phyloP scores from a whole-genome alignment of 2,797 vertebrate species.

The Fistularia commersonii region DNA sequence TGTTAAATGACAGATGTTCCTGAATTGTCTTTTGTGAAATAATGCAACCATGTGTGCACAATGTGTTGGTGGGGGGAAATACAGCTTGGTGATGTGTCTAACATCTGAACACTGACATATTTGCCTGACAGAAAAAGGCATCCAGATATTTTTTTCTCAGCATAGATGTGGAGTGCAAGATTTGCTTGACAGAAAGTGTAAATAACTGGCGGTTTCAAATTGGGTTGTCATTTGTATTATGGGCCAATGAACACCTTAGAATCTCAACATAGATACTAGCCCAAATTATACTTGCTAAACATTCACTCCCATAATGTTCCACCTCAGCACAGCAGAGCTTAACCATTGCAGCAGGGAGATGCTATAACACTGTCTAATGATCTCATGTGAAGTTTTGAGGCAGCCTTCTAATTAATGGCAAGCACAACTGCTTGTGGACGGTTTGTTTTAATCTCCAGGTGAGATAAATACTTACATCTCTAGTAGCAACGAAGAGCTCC shows the following conservation, averaged over 20 bases:
- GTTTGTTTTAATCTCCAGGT: constrained; percentile 51
- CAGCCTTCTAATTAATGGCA: constrained; percentile 55
- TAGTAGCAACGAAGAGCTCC: constrained; percentile 16
- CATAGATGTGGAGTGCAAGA: constrained; percentile 7
- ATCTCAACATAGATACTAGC: constrained; percentile 48
- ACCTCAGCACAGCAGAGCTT: constrained; percentile 36
- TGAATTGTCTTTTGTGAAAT: constrained; percentile 34
- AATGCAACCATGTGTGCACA: constrained; percentile 48
- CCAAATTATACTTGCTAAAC: constrained; percentile 59
- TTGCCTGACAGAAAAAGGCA: constrained; percentile 20
- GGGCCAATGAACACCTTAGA: constrained; percentile 60
- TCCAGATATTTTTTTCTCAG: constrained; percentile 21
- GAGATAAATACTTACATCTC: constrained; percentile 42
- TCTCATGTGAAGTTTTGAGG: constrained; percentile 49
- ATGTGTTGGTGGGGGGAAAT: constrained; percentile 26
- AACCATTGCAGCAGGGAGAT: constrained; percentile 53
- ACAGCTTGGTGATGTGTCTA: constrained; percentile 33
- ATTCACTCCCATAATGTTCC: constrained; percentile 57
- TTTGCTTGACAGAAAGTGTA: constrained; percentile 39
- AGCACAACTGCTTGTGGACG: constrained; percentile 45
- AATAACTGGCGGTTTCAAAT: constrained; percentile 66
- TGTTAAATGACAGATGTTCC: constrained; percentile 38
- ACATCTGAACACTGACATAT: constrained; percentile 31
- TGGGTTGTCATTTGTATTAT: constrained; percentile 66
- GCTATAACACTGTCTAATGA: constrained; percentile 48